Evolutionary conservation across 2,888 invertebrate species (phyloP).

Genomic region (Keiferia lycopersicella): DNA sequence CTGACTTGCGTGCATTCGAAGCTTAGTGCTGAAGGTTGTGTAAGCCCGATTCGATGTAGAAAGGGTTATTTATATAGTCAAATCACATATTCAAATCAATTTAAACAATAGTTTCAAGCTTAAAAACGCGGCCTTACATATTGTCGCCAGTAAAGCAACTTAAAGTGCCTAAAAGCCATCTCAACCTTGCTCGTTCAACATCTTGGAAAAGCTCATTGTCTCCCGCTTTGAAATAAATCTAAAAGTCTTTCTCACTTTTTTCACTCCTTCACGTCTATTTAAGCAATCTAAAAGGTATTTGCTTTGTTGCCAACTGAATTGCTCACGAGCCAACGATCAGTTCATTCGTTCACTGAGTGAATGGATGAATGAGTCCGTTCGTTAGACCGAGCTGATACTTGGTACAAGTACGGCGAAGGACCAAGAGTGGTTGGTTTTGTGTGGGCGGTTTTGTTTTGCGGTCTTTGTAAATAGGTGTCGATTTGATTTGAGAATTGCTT

Average conservation of each 20-base stretch:
- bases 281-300: conserved; percentile 63
- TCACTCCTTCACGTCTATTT: conserved; percentile 52
- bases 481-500: not conserved
- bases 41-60: too few relatives aligned
- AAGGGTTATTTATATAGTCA: too few relatives aligned
- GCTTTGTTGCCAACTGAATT: conserved; percentile 44
- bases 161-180: too few relatives aligned
- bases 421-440: not conserved
- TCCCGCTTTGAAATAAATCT: not conserved
- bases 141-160: too few relatives aligned
- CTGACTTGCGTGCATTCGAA: too few relatives aligned
- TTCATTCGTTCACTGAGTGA: conserved; percentile 43
- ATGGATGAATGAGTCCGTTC: conserved; percentile 9
- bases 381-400: not conserved
- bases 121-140: too few relatives aligned
- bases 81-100: too few relatives aligned
- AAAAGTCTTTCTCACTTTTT: conserved; percentile 26
- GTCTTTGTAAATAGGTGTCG: not conserved
- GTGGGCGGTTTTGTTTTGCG: not conserved
- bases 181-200: not conserved
- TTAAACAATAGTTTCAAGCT: not conserved
- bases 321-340: conserved; percentile 49
- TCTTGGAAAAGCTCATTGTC: not conserved
- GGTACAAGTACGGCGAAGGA: not conserved
- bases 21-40: too few relatives aligned